phyloP scores from a whole-genome alignment of 2,797 vertebrate genomes.

The Hippocampus kuda region DNA sequence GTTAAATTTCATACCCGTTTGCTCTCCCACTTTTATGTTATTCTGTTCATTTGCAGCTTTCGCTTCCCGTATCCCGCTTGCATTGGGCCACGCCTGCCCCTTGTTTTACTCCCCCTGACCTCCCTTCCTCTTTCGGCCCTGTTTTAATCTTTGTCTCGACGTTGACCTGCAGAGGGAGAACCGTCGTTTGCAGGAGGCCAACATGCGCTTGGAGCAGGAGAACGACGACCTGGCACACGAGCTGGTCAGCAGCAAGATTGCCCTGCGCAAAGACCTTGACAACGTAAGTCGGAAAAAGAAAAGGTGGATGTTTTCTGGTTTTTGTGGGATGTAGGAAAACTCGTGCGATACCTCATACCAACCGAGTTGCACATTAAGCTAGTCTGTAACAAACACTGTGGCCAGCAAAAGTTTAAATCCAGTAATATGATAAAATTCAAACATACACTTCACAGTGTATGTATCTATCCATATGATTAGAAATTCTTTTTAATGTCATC shows the following conservation, averaged over 20 bases:
- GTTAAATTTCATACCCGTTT: not conserved
- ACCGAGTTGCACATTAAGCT: too few relatives aligned
- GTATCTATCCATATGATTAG: too few relatives aligned
- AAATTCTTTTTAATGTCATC: not conserved
- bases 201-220: constrained; percentile 98
- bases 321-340: not conserved
- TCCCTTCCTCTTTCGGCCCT: not conserved
- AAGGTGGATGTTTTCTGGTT: not conserved
- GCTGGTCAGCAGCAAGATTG: constrained; percentile 98
- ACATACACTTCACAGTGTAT: too few relatives aligned
- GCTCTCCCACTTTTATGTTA: not conserved
- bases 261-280: constrained; percentile 91
- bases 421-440: too few relatives aligned
- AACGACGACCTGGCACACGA: constrained; percentile 96
- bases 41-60: not conserved
- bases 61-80: not conserved
- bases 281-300: constrained; percentile 71
- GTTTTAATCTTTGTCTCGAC: not conserved
- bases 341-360: not conserved
- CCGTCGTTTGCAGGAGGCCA: constrained; percentile 90
- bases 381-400: too few relatives aligned
- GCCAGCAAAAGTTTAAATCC: too few relatives aligned
- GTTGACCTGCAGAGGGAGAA: constrained; percentile 81
- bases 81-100: not conserved
- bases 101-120: not conserved